Base-by-base conservation (phyloP, 2,888 invertebrate genomes). In the Hyles lineata region DNA sequence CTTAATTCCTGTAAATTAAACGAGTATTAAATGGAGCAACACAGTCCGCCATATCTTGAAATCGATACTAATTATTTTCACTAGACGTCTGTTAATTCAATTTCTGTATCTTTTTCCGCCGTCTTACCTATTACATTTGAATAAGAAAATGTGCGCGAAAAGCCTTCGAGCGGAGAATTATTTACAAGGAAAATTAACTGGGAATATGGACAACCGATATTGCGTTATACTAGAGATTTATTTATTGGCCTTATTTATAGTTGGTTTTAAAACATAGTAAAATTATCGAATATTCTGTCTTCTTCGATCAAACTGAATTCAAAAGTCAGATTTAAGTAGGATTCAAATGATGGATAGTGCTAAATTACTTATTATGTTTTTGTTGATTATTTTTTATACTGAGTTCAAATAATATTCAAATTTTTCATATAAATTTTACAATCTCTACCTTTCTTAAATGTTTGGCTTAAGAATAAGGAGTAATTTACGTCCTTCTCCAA, bases 41-140 rank as follows among this genome's bases (percentile, higher is more conserved):
- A 81, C 81, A 80, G 80, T 81, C 80, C 29, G 81, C 82, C 82
- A 79, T 82, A 83, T 83, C 83, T 83, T 76, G 76, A 81, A 86
- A 86, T 87, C 86, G 80, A 86, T 85, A 86, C 85, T 84, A 87
- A 85, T 83, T 84, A 81, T 83, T 80, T 81, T 80, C 81, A 79
- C 77, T 67, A 67, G 76, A 62, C 72, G 73, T 61, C 55, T 59
- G 35, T 70, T 74, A 60, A 62, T 52, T 74, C 60, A 61, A 59
- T 71, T 58, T 59, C 73, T 73, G 21, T 72, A 70, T 73, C 74
- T 58, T n/a, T 52, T 35, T 52, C 67, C 23, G 43, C 55, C 55
- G 50, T 50, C 67, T 63, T 63, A 63, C 63, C 63, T 67, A 67
- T 67, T 67, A 67, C 21, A 67, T 67, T 67, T 67, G 43, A 67